Conservation (phyloP, 2,113 vertebrate genomes). For the Psammodynastes pulverulentus region DNA sequence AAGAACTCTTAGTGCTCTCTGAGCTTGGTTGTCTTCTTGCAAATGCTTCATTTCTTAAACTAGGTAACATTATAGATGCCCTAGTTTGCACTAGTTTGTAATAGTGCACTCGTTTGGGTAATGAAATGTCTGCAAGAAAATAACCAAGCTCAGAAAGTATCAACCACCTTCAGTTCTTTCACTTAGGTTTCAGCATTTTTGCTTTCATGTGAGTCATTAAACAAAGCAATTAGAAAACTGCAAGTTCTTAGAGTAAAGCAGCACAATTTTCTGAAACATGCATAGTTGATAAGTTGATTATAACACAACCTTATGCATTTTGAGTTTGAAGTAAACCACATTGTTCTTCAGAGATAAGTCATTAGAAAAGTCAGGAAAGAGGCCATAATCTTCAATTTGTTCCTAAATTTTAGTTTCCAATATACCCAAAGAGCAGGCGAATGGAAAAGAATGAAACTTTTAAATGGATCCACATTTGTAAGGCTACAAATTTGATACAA, state of each 20-base stretch:
- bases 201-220: background rate
- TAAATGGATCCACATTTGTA: background rate
- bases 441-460: background rate
- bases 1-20: background rate
- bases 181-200: background rate
- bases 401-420: background rate
- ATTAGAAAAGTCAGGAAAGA: background rate
- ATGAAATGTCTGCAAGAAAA: background rate
- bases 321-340: background rate
- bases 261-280: background rate
- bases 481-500: no score
- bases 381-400: background rate
- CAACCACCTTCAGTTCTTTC: background rate
- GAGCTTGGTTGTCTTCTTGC: background rate
- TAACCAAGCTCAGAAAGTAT: background rate
- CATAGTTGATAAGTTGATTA: background rate
- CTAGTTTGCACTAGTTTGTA: background rate
- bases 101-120: background rate
- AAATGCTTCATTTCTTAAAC: background rate
- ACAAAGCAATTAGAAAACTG: background rate
- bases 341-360: background rate
- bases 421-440: background rate
- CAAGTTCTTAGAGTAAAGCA: background rate
- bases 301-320: background rate
- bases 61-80: background rate